Percentiles rank a stretch among this genome's conserved stretches.
These are phyloP conservation scores for Muscicapa striata DNA, from an alignment of 2,797 vertebrate genomes.

Conservation along the genomic window DNA sequence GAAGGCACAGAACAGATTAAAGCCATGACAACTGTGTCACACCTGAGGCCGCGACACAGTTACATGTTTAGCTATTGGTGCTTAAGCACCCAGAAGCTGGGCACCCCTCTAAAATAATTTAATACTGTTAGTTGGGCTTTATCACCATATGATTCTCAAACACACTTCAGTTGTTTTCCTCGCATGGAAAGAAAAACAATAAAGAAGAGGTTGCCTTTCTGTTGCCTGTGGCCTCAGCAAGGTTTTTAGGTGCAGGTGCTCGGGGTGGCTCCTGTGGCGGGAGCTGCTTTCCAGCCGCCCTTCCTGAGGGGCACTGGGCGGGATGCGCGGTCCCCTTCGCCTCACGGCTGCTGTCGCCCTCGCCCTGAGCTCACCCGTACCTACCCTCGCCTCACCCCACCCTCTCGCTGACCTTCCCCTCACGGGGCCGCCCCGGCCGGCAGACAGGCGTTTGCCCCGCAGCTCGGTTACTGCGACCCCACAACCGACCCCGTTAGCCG, in stretches of 20 bases:
- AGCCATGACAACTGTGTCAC: not conserved
- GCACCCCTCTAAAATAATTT: not conserved
- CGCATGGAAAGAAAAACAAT: rapidly evolving
- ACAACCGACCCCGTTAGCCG: not conserved
- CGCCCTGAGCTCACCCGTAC: not conserved
- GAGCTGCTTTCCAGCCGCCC: not conserved
- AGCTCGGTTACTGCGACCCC: not conserved
- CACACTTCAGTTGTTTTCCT: not conserved
- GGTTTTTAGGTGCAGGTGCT: not conserved
- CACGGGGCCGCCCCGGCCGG: not conserved
- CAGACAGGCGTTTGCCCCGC: not conserved
- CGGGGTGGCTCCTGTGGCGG: too few species aligned
- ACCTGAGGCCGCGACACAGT: not conserved
- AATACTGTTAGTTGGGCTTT: not conserved
- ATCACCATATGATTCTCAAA: not conserved
- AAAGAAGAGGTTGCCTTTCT: too few species aligned
- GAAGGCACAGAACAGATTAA: not conserved
- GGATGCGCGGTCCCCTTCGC: not conserved
- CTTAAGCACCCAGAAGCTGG: not conserved
- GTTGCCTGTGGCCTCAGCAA: not conserved
- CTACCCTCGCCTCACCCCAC: not conserved
- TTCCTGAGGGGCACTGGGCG: not conserved
- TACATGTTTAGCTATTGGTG: not conserved
- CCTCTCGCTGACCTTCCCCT: not conserved
- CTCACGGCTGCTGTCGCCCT: not conserved